Evolutionary conservation across 2,888 invertebrate genomes (phyloP).

Genomic region (Trypoxylon attenuatum): DNA sequence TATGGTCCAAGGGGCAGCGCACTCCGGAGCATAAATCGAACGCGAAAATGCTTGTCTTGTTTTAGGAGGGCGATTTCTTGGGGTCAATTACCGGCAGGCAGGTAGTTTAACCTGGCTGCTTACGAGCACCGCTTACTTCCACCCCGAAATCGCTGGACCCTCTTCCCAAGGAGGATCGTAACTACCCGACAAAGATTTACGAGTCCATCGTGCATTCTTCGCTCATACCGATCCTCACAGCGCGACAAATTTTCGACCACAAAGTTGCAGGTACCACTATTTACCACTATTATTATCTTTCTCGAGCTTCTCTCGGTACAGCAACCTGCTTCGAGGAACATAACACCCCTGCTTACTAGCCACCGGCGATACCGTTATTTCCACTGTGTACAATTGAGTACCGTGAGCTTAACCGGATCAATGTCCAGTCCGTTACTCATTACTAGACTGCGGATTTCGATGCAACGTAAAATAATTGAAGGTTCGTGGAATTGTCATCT

Average conservation of each 20-base stretch:
- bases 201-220: slow-evolving; percentile 18
- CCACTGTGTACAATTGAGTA: too few relatives aligned
- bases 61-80: neutral
- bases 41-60: neutral
- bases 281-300: slow-evolving; percentile 56
- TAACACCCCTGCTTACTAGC: slow-evolving; percentile 10
- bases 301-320: slow-evolving; percentile 24
- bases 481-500: too few relatives aligned
- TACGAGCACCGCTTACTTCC: slow-evolving; percentile 9
- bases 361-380: slow-evolving; percentile 33
- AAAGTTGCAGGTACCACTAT: slow-evolving; percentile 59
- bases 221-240: slow-evolving; percentile 38
- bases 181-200: slow-evolving; percentile 35
- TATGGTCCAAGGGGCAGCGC: neutral
- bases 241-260: slow-evolving; percentile 62
- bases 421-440: too few relatives aligned
- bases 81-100: slow-evolving; percentile 35
- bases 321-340: slow-evolving; percentile 28
- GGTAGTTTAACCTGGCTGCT: slow-evolving; percentile 32
- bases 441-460: too few relatives aligned
- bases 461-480: too few relatives aligned
- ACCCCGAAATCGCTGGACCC: slow-evolving; percentile 24
- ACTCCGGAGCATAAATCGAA: neutral
- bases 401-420: too few relatives aligned
- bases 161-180: slow-evolving; percentile 38